These are phyloP conservation scores for Drosophila bocki DNA, from an alignment of 1,140 invertebrate species.

Conservation along the genomic window DNA sequence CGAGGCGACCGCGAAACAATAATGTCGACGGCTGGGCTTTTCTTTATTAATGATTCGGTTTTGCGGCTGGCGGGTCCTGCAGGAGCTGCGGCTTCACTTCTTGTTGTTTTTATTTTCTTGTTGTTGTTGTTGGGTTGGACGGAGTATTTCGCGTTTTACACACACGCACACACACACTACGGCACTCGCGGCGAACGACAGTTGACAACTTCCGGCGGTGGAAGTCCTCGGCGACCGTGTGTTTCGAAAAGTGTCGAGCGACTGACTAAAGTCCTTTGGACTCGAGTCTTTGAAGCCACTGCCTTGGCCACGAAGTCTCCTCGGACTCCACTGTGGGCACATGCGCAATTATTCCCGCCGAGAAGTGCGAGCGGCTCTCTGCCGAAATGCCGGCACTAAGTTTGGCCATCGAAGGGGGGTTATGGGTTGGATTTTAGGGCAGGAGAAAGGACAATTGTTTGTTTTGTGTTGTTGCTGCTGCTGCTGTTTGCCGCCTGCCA, in stretches of 20 bases:
- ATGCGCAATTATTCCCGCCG: conserved; percentile 53
- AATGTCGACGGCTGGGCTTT: conserved; percentile 48
- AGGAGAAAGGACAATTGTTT: conserved; percentile 78
- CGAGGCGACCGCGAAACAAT: conserved; percentile 28
- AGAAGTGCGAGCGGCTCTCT: too few species aligned
- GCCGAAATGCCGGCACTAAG: conserved; percentile 54
- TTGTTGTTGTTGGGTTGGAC: conserved; percentile 29
- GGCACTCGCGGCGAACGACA: conserved; percentile 5
- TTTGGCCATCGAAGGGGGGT: not conserved
- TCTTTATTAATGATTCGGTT: conserved; percentile 67
- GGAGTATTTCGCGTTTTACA: conserved; percentile 36
- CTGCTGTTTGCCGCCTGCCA: conserved; percentile 28
- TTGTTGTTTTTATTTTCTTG: conserved; percentile 9
- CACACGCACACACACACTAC: conserved; percentile 4
- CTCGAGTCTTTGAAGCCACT: not conserved
- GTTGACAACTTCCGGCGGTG: conserved; percentile 18
- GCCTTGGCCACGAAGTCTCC: not conserved
- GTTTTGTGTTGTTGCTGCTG: conserved; percentile 57
- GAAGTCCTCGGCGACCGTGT: conserved; percentile 56
- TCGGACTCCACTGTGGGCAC: conserved; percentile 69
- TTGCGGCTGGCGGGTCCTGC: conserved; percentile 30
- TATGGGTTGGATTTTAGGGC: conserved; percentile 33
- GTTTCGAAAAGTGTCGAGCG: conserved; percentile 60
- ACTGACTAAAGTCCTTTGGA: conserved; percentile 49
- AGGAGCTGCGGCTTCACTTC: conserved; percentile 20